Evolutionary conservation across 2,888 invertebrate species (phyloP), one percentile per base, ranked within the genome.

Genomic region (Oligia latruncula): DNA sequence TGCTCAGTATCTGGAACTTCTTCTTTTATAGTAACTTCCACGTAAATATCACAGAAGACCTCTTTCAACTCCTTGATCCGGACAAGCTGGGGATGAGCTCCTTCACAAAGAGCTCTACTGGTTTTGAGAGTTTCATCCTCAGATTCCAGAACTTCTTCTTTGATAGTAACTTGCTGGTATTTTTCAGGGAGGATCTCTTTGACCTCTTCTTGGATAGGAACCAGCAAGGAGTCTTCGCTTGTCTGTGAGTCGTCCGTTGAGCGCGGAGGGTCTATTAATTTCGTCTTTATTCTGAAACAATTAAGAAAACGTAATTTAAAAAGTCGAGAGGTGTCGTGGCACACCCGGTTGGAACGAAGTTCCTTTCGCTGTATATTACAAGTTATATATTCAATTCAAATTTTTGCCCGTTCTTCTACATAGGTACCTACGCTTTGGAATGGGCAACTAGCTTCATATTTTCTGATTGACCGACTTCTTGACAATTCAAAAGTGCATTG

Each of bases 11-110:
- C 65, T n/a, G 58, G 11, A 3, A 17, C 66, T 2, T 81, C 71
- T 0, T 64, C 43, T 55, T 81, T 73, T 5, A 87, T 67, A n/a
- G 67, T 29, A 17, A 87, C 35, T 20, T 85, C 66, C 0, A 87
- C 6, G n/a, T 23, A 73, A 1, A 17, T 23, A 1, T 55, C 74
- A 0, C 74, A 58, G 2, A 71, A 15, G 0, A 68, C 20, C 40
- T 74, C 79, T 9, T 78, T 13, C 2, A 46, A 2, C 8, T 75
- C 8, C 40, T 80, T 71, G 40, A 65, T 58, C 0, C 46, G 71
- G 15, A 79, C 64, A 5, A 23, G 1, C 72, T 72, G 29, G 35
- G 29, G 8, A 0, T 2, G 4, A 64, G 17, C 9, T 29, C 17
- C 17, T 17, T 35, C 29, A 29, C 15, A 62, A 29, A 62, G 2